Base-by-base conservation (phyloP, 2,113 vertebrate genomes). In the Columba livia region DNA sequence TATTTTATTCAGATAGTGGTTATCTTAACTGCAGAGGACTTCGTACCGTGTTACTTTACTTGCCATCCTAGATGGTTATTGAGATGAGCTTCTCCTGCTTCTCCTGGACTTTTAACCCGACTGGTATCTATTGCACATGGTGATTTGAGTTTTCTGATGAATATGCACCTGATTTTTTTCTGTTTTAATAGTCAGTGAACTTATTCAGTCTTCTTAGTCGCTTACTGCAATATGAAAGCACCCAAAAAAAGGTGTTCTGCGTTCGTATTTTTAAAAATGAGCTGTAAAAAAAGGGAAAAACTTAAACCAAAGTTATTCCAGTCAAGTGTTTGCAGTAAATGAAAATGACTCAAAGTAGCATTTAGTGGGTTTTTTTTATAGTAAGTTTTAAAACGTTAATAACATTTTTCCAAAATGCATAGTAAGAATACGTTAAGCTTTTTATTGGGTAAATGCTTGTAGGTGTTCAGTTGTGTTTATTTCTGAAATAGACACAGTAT, bases 331-430 rank as follows among this genome's bases (percentile, higher is more conserved):
- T 85, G 12, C 54, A 29, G 40, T 56, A 31, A 80, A 25, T 0
- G 3, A 25, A 57, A 48, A 31, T 32, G 47, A 26, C 56, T 92
- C 36, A 21, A 2, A 62, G 40, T n/a, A 48, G 24, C 15, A 13
- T 9, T 78, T 70, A 48, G 24, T 16, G 13, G 7, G n/a, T 78
- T 70, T 84, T 72, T 70, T 81, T 60, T 34, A 50, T 21, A n/a
- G 64, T 8, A n/a, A 38, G 11, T 40, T 93, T 89, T 89, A 67
- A 91, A 75, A 61, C 29, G 38, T 93, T 85, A 79, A 48, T 75
- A 53, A 16, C 44, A 1, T 78, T 57, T 94, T 87, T 34, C 47
- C 47, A 26, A 70, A 91, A 26, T 13, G 28, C 34, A 4, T 2
- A 0, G 24, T 29, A 48, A 47, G 8, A 54, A 8, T 28, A 18